Percentiles rank a stretch among this genome's conserved stretches.
Conservation (phyloP, 2,113 vertebrate genomes). For the Muntiacus muntjak region DNA sequence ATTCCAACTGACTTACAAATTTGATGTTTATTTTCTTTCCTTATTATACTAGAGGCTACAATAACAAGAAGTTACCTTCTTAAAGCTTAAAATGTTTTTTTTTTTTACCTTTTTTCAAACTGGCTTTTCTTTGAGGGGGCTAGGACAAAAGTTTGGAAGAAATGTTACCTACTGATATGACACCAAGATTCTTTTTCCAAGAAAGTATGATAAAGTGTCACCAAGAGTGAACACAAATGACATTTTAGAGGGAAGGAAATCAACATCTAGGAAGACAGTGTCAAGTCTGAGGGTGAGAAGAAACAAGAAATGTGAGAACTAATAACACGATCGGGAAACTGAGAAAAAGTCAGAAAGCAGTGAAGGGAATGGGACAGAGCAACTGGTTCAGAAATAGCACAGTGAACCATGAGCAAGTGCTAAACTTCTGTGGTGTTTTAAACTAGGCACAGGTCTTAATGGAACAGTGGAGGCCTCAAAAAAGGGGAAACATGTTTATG, state of each 20-base stretch:
- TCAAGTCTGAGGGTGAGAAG: not conserved
- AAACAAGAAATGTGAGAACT: slow-evolving; percentile 20
- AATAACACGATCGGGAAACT: not conserved
- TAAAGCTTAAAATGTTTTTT: not conserved
- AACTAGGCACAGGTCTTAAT: not conserved
- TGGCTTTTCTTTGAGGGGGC: not conserved
- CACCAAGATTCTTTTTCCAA: slow-evolving; percentile 21
- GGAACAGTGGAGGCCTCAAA: not conserved
- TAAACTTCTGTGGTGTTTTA: not conserved
- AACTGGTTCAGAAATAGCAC: not conserved
- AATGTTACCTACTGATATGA: not conserved
- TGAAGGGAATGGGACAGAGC: not conserved
- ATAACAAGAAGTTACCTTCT: not conserved
- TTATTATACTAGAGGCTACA: not conserved
- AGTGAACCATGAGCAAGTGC: not conserved
- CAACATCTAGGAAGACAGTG: not conserved
- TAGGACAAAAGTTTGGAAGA: not conserved
- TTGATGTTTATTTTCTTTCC: not conserved
- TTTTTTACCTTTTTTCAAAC: not conserved
- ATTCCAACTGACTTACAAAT: not conserved
- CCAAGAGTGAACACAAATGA: slow-evolving; percentile 1
- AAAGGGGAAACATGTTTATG: not conserved
- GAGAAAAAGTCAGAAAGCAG: not conserved
- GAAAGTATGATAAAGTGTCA: not conserved
- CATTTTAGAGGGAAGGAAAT: not conserved